Base-by-base conservation (phyloP, 2,797 vertebrate species). In the Valencia hispanica region DNA sequence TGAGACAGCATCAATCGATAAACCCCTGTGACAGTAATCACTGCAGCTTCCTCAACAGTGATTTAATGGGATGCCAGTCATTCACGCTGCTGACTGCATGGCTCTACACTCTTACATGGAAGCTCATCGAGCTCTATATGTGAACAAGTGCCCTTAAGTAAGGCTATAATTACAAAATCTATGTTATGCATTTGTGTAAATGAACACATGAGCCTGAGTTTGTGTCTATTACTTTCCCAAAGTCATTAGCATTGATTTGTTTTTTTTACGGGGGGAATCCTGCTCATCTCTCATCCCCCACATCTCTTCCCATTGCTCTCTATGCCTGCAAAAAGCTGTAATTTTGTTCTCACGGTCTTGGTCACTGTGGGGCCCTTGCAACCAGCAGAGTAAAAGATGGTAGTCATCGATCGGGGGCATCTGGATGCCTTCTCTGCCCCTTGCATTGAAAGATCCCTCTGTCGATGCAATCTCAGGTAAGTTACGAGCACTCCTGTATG, bases 1-100 rank as follows among this genome's bases (percentile, higher is more conserved):
- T 92, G 86, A 94, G 91, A 89, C 84, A 86, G 85, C 84, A 81
- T 80, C 79, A 93, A 88, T 92, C 84, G 87, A 86, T 94, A 93
- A 85, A 75, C 82, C 90, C 81, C 70, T 57, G 76, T 81, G 81
- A 73, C 82, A 53, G 43, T 89, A 91, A 94, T 94, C 93, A 88
- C 90, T 85, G 81, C 75, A 81, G 84, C 51, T 92, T 93, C 89
- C 88, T 91, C 91, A 90, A 89, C 88, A 25, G 0, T 78, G 68
- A 69, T 71, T 92, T 93, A 91, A 90, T 95, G 93, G 91, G 55
- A 48, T 85, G 84, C 86, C 87, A 88, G 80, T 94, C 89, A 89
- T 87, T 87, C 88, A 72, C 81, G 59, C 66, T 70, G 34, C 81
- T 59, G 77, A 25, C 68, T 32, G 51, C 32, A 61, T 20, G 68